Percentiles rank a stretch among this genome's conserved stretches.
phyloP scores from a whole-genome alignment of 92 coral and sea anemone species.

The Zoanthus sociatus region DNA sequence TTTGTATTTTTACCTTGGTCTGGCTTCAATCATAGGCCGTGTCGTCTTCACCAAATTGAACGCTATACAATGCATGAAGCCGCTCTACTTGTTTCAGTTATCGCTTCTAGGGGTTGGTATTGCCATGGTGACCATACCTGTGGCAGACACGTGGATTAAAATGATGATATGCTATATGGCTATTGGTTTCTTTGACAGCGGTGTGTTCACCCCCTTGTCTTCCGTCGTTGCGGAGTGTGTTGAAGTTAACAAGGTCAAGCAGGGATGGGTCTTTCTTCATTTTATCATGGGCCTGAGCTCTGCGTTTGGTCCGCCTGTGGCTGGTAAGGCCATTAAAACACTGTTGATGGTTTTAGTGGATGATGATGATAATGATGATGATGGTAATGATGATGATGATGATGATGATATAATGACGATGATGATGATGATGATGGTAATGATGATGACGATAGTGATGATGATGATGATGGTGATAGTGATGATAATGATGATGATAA shows the following conservation, averaged over 20 bases:
- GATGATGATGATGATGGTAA: too few relatives aligned
- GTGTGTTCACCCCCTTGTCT: slow-evolving; percentile 21
- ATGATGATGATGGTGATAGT: too few relatives aligned
- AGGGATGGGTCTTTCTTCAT: slow-evolving; percentile 25
- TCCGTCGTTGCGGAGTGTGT: slow-evolving; percentile 19
- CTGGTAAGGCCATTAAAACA: neutral
- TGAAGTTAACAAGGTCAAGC: neutral
- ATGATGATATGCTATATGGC: slow-evolving; percentile 12
- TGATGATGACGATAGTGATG: too few relatives aligned
- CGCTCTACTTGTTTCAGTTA: slow-evolving; percentile 13
- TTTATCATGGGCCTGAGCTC: slow-evolving; percentile 23
- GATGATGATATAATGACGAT: too few relatives aligned
- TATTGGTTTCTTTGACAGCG: slow-evolving; percentile 32
- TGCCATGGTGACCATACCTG: slow-evolving; percentile 14
- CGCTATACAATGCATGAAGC: slow-evolving; percentile 1
- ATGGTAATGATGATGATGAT: too few relatives aligned
- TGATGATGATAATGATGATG: too few relatives aligned
- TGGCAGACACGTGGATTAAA: slow-evolving; percentile 34
- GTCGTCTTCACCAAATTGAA: slow-evolving; percentile 7
- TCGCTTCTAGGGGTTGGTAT: slow-evolving; percentile 34
- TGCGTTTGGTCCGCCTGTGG: slow-evolving; percentile 26
- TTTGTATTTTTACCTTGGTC: slow-evolving; percentile 10
- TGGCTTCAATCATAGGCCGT: neutral
- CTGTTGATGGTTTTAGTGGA: too few relatives aligned
- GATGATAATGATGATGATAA: too few relatives aligned